A percentile compares a stretch with the other conserved stretches of the same genome.
Evolutionary conservation across 2,797 vertebrate genomes (phyloP).

Genomic region (Crypturellus tataupa): DNA sequence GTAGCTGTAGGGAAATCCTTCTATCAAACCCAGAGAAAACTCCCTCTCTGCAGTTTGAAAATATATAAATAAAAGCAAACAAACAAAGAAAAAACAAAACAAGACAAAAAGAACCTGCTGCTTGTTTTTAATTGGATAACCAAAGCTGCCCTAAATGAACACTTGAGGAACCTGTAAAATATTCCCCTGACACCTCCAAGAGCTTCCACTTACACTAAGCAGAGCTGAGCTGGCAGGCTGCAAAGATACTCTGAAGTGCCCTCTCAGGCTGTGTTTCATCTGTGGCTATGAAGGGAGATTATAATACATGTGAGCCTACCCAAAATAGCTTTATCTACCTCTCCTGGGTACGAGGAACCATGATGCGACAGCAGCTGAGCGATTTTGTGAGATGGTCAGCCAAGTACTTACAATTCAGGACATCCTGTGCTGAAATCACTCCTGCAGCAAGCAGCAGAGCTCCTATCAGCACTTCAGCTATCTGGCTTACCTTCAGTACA

Average conservation of each 20-base stretch:
- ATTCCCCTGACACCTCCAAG: conserved; percentile 11
- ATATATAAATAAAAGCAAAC: not conserved
- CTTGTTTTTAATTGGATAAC: not conserved
- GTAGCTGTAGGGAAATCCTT: not conserved
- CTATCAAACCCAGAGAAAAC: not conserved
- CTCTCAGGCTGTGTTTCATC: conserved; percentile 41
- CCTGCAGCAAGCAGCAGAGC: not conserved
- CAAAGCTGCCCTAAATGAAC: not conserved
- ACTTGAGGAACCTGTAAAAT: not conserved
- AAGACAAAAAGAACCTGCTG: no score
- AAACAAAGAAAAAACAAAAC: no score
- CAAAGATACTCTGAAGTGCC: conserved; percentile 46
- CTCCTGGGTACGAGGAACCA: not conserved
- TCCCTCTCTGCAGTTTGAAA: not conserved
- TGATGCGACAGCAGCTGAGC: not conserved
- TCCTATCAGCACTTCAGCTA: not conserved
- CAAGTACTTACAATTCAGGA: not conserved
- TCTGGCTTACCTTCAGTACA: fast-evolving
- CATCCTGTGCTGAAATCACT: not conserved
- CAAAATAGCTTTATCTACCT: conserved; percentile 66
- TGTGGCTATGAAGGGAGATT: conserved; percentile 34
- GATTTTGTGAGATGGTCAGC: not conserved
- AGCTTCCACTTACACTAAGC: conserved; percentile 36
- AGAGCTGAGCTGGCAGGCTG: conserved; percentile 37
- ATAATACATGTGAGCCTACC: conserved; percentile 23